phyloP scores from a whole-genome alignment of 2,888 invertebrate genomes.

The Tipula confusa region DNA sequence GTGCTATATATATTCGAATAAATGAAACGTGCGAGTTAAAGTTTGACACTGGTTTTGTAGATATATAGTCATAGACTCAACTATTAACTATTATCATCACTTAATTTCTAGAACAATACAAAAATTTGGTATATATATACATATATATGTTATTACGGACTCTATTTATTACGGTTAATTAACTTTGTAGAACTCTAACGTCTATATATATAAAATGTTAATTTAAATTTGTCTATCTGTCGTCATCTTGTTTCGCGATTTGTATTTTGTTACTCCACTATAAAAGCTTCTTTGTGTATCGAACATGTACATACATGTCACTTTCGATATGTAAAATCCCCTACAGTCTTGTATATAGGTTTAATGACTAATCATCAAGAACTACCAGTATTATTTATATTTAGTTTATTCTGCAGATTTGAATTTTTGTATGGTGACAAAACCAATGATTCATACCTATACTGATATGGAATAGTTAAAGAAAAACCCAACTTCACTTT shows the following conservation, averaged over 20 bases:
- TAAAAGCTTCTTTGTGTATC: no score
- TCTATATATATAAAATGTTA: background rate
- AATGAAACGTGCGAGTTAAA: background rate
- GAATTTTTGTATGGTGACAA: no score
- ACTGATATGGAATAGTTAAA: no score
- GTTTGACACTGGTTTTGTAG: background rate
- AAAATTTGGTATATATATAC: background rate
- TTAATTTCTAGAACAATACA: background rate
- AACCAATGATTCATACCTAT: no score
- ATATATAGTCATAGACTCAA: background rate
- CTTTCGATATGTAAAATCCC: no score
- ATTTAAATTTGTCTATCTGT: background rate
- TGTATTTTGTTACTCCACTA: no score
- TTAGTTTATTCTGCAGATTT: no score
- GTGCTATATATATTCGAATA: background rate
- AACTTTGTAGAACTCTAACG: background rate
- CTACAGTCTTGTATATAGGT: no score
- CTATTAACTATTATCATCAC: background rate
- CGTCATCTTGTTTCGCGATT: background rate
- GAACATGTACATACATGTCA: no score
- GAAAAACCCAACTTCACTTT: no score
- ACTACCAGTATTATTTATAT: no score
- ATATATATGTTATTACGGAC: background rate
- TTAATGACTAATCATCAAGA: no score
- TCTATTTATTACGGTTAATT: slow-evolving; percentile 25